Evolutionary conservation across 2,888 invertebrate genomes (phyloP).

Genomic region (Branchinecta sandiegonensis): DNA sequence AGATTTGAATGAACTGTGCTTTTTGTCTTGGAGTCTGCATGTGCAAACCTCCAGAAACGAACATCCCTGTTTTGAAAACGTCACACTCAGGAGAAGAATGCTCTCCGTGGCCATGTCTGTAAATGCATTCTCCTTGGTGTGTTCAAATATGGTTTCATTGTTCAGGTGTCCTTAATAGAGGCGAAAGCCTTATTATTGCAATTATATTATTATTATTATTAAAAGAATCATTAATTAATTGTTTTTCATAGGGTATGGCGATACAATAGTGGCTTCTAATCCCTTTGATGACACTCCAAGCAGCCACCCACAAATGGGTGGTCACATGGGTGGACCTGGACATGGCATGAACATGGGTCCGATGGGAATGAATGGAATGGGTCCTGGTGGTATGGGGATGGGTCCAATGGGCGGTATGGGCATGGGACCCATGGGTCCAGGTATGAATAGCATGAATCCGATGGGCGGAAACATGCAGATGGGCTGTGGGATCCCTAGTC

Average conservation of each 20-base stretch:
- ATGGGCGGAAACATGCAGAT: conserved; percentile 28
- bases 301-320: conserved; percentile 24
- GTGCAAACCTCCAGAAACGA: too few species aligned
- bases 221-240: background rate
- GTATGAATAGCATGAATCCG: conserved; percentile 47
- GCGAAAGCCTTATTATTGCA: too few species aligned
- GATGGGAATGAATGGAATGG: conserved; percentile 36
- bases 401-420: conserved; percentile 40
- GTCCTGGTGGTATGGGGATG: conserved; percentile 35
- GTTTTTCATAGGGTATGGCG: conserved; percentile 48
- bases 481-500: conserved; percentile 26
- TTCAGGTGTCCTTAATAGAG: too few species aligned
- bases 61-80: too few species aligned
- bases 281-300: conserved; percentile 78
- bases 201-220: too few species aligned
- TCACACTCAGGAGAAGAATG: too few species aligned
- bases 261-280: conserved; percentile 84
- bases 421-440: conserved; percentile 37
- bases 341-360: conserved; percentile 28
- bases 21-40: too few species aligned
- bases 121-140: too few species aligned
- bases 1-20: too few species aligned
- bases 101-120: too few species aligned
- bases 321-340: conserved; percentile 24
- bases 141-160: too few species aligned